These are phyloP conservation scores for Platorchestia sp. DNA, from an alignment of 1,140 invertebrate species.

Conservation along the genomic window DNA sequence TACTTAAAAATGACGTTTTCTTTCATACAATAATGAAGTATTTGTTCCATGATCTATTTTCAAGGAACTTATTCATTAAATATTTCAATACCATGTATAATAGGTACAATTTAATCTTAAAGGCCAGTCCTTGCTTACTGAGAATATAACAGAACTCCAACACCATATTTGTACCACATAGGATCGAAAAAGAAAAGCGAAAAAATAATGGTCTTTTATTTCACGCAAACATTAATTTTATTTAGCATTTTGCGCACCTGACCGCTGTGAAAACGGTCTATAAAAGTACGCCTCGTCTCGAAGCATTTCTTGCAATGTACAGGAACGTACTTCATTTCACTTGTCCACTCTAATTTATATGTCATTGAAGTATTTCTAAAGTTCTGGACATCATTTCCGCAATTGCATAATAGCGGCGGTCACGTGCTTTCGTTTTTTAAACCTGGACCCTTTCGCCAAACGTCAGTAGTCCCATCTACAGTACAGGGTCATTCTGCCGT, in stretches of 20 bases:
- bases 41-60: no score
- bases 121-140: no score
- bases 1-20: no score
- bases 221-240: no score
- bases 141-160: no score
- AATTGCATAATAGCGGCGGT: neutral
- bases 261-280: neutral
- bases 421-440: neutral
- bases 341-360: neutral
- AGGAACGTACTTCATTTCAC: neutral
- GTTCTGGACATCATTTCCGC: neutral
- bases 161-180: no score
- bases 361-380: neutral
- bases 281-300: neutral
- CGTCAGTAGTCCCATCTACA: neutral
- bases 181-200: no score
- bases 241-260: neutral
- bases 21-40: no score
- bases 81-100: no score
- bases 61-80: no score
- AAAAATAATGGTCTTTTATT: no score
- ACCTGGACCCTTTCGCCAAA: neutral
- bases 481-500: neutral
- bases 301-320: neutral
- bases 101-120: no score